Percentiles rank a stretch among this genome's conserved stretches.
Conservation (phyloP, 2,113 vertebrate species). For the Xyrauchen texanus region DNA sequence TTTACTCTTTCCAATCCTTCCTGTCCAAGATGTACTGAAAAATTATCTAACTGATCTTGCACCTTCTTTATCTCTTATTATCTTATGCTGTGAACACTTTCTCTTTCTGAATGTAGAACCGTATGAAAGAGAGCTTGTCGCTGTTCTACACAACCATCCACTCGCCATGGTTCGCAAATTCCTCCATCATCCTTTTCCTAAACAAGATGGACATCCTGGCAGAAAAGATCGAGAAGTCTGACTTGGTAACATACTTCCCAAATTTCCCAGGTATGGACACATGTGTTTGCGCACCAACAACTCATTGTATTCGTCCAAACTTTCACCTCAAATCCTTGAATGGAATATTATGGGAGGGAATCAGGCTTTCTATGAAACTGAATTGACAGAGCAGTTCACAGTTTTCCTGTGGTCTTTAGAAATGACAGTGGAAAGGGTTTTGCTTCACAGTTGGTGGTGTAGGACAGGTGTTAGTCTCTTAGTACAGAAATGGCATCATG, state of each 20-base stretch:
- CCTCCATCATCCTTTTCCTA: conserved; percentile 88
- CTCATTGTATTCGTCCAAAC: no score
- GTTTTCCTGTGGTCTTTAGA: no score
- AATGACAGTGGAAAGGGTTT: no score
- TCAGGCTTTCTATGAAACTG: no score
- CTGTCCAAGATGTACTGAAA: not conserved
- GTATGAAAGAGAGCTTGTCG: conserved; percentile 86
- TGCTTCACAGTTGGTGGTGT: no score
- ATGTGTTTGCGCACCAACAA: not conserved
- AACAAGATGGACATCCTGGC: conserved; percentile 88
- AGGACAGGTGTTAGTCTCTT: no score
- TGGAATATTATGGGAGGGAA: no score
- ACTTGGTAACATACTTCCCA: conserved; percentile 82
- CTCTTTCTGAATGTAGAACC: conserved; percentile 73
- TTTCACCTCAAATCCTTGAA: conserved; percentile 37
- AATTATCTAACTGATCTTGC: not conserved
- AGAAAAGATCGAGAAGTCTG: conserved; percentile 83
- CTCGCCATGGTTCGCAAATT: conserved; percentile 80
- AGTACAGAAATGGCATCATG: no score
- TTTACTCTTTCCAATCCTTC: not conserved
- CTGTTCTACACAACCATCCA: conserved; percentile 87
- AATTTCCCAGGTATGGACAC: conserved; percentile 75
- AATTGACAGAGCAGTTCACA: no score
- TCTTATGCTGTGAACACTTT: not conserved
- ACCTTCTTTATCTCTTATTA: not conserved